Evolutionary conservation across 2,888 invertebrate genomes (phyloP), one percentile per base, ranked within the genome.

Genomic region (Octonoba sinensis): DNA sequence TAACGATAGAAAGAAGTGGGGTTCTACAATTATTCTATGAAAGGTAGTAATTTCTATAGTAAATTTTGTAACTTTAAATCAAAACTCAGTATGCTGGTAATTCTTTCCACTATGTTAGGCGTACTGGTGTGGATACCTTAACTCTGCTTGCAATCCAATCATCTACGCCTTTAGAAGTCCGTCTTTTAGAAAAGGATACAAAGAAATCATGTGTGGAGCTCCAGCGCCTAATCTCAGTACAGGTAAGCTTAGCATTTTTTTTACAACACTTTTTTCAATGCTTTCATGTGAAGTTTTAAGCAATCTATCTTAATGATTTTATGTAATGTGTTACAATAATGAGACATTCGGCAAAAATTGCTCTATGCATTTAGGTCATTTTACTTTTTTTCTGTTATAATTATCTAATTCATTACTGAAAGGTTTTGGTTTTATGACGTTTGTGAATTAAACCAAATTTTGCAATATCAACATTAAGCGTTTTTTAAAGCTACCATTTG

Each of bases 71-170:
- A 8, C 8, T 36, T 36, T 36, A 8, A 36, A 36, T 36, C 6
- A 36, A 36, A 36, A 8, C 36, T 36, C 36, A 11, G 11, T 6
- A 36, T 36, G 11, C 11, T 36, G 1, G 36, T 8, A 36, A 36
- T 36, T 3, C 36, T 36, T 36, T 16, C 13, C 16, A 18, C 27
- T 13, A 6, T 83, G 84, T 13, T 74, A 86, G 86, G 84, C 85
- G 4, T 86, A 86, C 66, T 85, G 86, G 85, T 86, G 85, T 72
- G 86, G 86, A 0, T 89, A 89, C 83, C 85, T 89, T 86, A 89
- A 89, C 84, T 88, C 88, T 56, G 89, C 89, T 16, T 88, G 88
- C 84, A 89, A 89, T 75, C 89, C 89, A 0, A 87, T 89, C 59
- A 89, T 89, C 72, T 89, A 89, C 77, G 89, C 89, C 0, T 87